phyloP scores from a whole-genome alignment of 2,888 invertebrate genomes.

The Mechanitis messenoides region DNA sequence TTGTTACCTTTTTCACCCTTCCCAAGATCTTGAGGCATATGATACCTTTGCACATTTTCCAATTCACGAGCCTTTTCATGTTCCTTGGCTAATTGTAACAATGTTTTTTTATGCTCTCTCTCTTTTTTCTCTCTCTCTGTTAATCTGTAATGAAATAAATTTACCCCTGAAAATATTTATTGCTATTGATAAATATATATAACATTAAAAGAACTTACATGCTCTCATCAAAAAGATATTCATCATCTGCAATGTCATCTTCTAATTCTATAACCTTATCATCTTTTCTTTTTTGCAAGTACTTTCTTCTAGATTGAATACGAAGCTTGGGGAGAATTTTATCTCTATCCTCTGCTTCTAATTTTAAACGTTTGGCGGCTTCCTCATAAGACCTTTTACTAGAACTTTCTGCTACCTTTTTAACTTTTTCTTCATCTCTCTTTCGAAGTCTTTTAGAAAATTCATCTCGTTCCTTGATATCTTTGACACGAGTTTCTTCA shows the following conservation, averaged over 20 bases:
- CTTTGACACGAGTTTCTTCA: slow-evolving; percentile 87
- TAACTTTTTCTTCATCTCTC: slow-evolving; percentile 91
- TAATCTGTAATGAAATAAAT: slow-evolving; percentile 73
- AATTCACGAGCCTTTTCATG: slow-evolving; percentile 96
- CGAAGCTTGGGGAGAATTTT: slow-evolving; percentile 92
- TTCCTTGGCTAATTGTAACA: slow-evolving; percentile 93
- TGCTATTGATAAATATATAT: neutral
- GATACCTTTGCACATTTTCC: slow-evolving; percentile 94
- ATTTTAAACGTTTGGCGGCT: slow-evolving; percentile 91
- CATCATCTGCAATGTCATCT: slow-evolving; percentile 96
- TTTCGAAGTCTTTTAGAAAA: slow-evolving; percentile 91
- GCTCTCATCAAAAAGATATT: slow-evolving; percentile 93
- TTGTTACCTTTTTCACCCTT: slow-evolving; percentile 79
- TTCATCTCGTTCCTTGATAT: slow-evolving; percentile 94
- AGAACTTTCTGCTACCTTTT: slow-evolving; percentile 83
- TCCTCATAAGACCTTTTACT: slow-evolving; percentile 87
- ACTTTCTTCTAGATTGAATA: slow-evolving; percentile 93
- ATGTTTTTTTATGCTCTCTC: slow-evolving; percentile 91
- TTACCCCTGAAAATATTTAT: neutral
- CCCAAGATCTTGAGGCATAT: slow-evolving; percentile 93
- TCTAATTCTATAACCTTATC: slow-evolving; percentile 97
- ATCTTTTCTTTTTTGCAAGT: slow-evolving; percentile 95
- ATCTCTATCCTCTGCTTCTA: slow-evolving; percentile 90
- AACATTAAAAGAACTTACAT: slow-evolving; percentile 76
- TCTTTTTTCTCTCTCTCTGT: slow-evolving; percentile 91